A percentile compares a stretch with the other conserved stretches of the same genome.
Evolutionary conservation across 2,797 vertebrate genomes (phyloP).

Genomic region (Eidolon dupreanum): DNA sequence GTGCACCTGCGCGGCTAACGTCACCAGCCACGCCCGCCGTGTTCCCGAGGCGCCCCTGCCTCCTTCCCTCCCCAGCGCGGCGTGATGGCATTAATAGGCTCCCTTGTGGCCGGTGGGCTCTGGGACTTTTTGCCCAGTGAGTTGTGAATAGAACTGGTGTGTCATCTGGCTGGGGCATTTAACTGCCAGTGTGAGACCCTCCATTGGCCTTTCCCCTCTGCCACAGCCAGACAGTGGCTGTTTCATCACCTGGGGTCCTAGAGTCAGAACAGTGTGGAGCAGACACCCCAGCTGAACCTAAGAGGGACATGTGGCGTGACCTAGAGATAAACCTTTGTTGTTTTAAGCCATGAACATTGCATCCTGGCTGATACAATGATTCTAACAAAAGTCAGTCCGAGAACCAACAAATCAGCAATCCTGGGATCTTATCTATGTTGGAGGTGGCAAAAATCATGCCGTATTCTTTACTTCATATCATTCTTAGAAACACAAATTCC

Average conservation of each 20-base stretch:
- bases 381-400: not conserved
- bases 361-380: not conserved
- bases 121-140: not conserved
- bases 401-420: not conserved
- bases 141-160: not conserved
- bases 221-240: not conserved
- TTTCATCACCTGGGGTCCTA: not conserved
- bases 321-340: not conserved
- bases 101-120: not conserved
- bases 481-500: not conserved
- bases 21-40: no score
- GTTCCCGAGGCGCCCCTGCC: not conserved
- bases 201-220: not conserved
- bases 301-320: not conserved
- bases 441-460: fast-evolving
- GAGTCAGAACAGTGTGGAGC: not conserved
- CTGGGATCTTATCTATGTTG: not conserved
- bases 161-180: not conserved
- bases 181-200: not conserved
- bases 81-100: not conserved
- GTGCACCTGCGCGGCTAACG: not conserved
- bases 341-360: not conserved
- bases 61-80: not conserved
- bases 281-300: not conserved
- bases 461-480: not conserved